Conservation (phyloP, 2,888 invertebrate genomes). For the Dynastes grantii region DNA sequence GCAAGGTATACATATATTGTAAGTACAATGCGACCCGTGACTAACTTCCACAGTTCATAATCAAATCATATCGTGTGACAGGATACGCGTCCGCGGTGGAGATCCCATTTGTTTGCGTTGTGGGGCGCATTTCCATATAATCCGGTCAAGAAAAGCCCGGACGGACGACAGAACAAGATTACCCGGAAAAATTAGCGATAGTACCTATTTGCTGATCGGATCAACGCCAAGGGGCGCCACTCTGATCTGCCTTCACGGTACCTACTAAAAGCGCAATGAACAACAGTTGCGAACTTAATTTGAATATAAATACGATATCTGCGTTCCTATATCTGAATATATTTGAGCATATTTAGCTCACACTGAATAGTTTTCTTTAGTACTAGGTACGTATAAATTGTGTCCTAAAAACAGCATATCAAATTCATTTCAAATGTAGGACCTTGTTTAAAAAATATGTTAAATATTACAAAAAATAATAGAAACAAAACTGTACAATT, state of each 20-base stretch:
- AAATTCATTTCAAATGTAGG: too few relatives aligned
- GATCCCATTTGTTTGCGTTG: conserved; percentile 57
- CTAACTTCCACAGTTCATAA: conserved; percentile 47
- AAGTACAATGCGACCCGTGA: not conserved
- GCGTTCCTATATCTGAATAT: not conserved
- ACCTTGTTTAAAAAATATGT: too few relatives aligned
- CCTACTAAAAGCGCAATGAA: conserved; percentile 27
- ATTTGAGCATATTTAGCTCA: not conserved
- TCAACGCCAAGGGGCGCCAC: conserved; percentile 57
- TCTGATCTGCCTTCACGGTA: conserved; percentile 52
- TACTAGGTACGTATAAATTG: too few relatives aligned
- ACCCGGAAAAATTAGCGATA: conserved; percentile 62
- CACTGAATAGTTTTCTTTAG: too few relatives aligned
- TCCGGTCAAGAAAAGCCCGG: conserved; percentile 60
- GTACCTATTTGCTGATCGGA: conserved; percentile 63
- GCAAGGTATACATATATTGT: too few relatives aligned
- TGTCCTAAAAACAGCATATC: too few relatives aligned
- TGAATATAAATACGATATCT: conserved; percentile 14
- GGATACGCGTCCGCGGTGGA: conserved; percentile 25
- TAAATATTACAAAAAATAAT: too few relatives aligned
- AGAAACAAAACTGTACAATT: too few relatives aligned
- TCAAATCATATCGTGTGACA: conserved; percentile 54
- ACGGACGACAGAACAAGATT: conserved; percentile 61
- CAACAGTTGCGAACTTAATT: conserved; percentile 27
- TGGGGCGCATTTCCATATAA: conserved; percentile 63